These are phyloP conservation scores for Archilochus colubris DNA, from an alignment of 2,113 vertebrate species.

Conservation along the genomic window DNA sequence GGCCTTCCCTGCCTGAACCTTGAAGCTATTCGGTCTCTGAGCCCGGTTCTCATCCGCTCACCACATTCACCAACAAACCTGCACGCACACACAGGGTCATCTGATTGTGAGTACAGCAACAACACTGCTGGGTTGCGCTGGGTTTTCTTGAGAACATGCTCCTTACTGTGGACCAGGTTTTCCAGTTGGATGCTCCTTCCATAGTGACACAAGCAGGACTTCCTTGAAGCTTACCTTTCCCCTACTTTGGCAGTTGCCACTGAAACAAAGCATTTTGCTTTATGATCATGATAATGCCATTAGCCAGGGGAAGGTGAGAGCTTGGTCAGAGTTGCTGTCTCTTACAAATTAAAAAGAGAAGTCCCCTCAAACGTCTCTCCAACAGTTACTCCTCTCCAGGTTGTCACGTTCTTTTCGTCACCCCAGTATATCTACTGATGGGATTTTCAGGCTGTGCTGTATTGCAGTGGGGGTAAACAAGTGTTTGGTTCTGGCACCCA, in stretches of 20 bases:
- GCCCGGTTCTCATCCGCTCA: conserved; percentile 85
- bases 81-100: conserved; percentile 90
- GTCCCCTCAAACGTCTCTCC: not conserved
- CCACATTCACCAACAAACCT: conserved; percentile 91
- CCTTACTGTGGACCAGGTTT: not conserved
- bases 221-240: not conserved
- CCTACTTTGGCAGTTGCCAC: not conserved
- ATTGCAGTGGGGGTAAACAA: not conserved
- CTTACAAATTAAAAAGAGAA: not conserved
- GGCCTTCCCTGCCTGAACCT: conserved; percentile 93
- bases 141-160: not conserved
- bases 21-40: conserved; percentile 85
- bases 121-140: not conserved
- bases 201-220: not conserved
- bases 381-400: not conserved
- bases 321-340: not conserved
- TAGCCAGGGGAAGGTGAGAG: not conserved
- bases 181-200: not conserved
- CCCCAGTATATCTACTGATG: not conserved
- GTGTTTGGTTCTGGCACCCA: not conserved
- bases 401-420: not conserved
- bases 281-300: not conserved
- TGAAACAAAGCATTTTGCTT: not conserved
- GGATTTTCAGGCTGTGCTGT: not conserved
- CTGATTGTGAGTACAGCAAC: conserved; percentile 91